Conservation (phyloP, 2,113 vertebrate genomes). For the Stegastes partitus region DNA sequence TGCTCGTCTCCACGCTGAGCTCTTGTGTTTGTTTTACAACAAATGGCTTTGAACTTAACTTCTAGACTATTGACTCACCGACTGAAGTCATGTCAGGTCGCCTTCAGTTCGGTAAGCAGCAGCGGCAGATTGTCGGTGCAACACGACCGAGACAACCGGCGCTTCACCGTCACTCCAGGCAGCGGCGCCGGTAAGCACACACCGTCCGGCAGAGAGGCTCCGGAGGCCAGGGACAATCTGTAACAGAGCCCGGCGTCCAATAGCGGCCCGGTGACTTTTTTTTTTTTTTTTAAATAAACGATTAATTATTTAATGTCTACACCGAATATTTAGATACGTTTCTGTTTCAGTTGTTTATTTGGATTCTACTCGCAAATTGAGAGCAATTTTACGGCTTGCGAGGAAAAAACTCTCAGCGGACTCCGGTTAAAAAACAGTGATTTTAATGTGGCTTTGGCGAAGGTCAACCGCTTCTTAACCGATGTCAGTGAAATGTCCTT, state of each 20-base stretch:
- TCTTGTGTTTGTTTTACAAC: accelerated
- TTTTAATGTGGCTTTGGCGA: accelerated
- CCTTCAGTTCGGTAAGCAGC: background rate
- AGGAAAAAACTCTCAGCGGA: background rate
- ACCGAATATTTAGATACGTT: background rate
- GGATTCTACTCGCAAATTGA: accelerated
- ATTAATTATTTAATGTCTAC: background rate
- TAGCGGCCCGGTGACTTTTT: conserved; percentile 32
- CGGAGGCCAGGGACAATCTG: accelerated
- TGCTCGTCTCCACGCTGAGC: background rate
- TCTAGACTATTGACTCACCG: conserved; percentile 10
- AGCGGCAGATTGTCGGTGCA: conserved; percentile 46
- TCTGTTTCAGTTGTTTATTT: accelerated
- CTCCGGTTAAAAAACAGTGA: accelerated
- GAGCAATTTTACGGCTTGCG: background rate
- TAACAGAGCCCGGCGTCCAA: conserved; percentile 29
- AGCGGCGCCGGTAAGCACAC: conserved; percentile 63
- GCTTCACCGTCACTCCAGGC: conserved; percentile 71
- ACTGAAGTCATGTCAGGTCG: background rate
- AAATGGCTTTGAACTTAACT: conserved; percentile 41
- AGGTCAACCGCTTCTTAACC: accelerated
- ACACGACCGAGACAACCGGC: conserved; percentile 74
- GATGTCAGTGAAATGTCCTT: background rate
- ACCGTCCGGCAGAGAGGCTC: background rate
- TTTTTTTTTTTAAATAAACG: too few species aligned